A percentile compares a stretch with the other conserved stretches of the same genome.
Conservation (phyloP, 92 coral and sea anemone species). For the Chrysogorgia sp. region DNA sequence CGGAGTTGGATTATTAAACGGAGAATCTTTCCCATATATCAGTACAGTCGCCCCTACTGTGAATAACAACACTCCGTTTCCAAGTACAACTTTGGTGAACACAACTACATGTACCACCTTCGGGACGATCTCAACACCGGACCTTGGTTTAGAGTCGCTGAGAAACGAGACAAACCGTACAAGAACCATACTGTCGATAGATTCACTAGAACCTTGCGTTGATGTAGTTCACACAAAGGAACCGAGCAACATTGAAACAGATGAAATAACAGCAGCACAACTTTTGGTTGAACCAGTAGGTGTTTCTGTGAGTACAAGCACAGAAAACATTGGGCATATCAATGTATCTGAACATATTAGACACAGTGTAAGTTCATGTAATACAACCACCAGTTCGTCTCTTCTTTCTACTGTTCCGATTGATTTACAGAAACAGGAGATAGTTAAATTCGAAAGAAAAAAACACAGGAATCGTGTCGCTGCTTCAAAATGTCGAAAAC, state of each 20-base stretch:
- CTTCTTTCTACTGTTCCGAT: constrained; percentile 62
- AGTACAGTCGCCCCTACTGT: constrained; percentile 1
- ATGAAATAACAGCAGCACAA: constrained; percentile 40
- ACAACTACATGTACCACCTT: constrained; percentile 30
- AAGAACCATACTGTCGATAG: not conserved
- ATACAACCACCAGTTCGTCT: constrained; percentile 29
- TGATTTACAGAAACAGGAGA: constrained; percentile 93
- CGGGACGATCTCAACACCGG: constrained; percentile 74
- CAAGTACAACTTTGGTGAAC: constrained; percentile 45
- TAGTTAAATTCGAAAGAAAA: constrained; percentile 83
- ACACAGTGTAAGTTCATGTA: not conserved
- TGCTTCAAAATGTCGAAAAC: constrained; percentile 96
- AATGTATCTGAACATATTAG: not conserved
- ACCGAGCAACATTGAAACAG: not conserved
- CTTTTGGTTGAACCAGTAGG: constrained; percentile 23
- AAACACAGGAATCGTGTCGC: constrained; percentile 96
- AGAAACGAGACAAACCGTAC: constrained; percentile 28
- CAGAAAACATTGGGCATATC: not conserved
- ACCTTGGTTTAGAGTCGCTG: constrained; percentile 82
- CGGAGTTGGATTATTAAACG: constrained; percentile 21
- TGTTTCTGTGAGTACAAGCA: not conserved
- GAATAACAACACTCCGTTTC: constrained; percentile 34
- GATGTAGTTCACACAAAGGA: not conserved
- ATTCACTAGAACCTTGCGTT: not conserved
- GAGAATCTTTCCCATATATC: not conserved